Evolutionary conservation across 2,113 vertebrate genomes (phyloP).

Genomic region (Cromileptes altivelis): DNA sequence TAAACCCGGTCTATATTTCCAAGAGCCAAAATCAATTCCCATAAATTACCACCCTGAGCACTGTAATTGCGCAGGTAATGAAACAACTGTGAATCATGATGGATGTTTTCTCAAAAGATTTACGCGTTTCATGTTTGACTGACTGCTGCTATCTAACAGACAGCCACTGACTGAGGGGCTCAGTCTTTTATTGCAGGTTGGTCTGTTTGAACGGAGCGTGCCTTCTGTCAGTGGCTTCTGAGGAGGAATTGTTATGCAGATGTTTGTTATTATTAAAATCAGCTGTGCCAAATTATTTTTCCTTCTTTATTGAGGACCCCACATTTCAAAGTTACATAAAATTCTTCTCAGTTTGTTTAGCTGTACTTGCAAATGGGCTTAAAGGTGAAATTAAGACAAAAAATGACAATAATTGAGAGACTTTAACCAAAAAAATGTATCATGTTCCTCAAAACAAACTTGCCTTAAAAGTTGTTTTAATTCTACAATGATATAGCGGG

Average conservation of each 20-base stretch:
- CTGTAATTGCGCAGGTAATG: slow-evolving; percentile 48
- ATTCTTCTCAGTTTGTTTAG: slow-evolving; percentile 13
- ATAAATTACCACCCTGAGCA: slow-evolving; percentile 39
- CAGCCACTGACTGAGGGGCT: slow-evolving; percentile 2
- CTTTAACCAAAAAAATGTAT: neutral
- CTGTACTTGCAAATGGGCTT: slow-evolving; percentile 12
- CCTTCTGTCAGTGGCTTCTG: neutral
- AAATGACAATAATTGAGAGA: neutral
- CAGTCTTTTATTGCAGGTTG: slow-evolving; percentile 23
- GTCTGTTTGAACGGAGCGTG: neutral
- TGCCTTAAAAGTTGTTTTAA: neutral
- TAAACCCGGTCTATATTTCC: slow-evolving; percentile 15
- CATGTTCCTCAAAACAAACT: neutral
- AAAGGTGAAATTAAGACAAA: neutral
- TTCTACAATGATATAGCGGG: neutral
- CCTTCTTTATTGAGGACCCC: neutral
- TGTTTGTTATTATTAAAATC: slow-evolving; percentile 3
- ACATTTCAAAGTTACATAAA: neutral
- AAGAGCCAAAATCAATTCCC: slow-evolving; percentile 41
- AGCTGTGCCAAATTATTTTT: neutral
- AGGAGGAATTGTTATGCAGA: slow-evolving; percentile 12
- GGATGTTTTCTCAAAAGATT: slow-evolving; percentile 46
- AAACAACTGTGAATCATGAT: slow-evolving; percentile 56
- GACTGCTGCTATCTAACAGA: slow-evolving; percentile 23
- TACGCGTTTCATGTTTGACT: slow-evolving; percentile 48